Conservation (phyloP, 2,113 vertebrate species). For the Caranx ignobilis region DNA sequence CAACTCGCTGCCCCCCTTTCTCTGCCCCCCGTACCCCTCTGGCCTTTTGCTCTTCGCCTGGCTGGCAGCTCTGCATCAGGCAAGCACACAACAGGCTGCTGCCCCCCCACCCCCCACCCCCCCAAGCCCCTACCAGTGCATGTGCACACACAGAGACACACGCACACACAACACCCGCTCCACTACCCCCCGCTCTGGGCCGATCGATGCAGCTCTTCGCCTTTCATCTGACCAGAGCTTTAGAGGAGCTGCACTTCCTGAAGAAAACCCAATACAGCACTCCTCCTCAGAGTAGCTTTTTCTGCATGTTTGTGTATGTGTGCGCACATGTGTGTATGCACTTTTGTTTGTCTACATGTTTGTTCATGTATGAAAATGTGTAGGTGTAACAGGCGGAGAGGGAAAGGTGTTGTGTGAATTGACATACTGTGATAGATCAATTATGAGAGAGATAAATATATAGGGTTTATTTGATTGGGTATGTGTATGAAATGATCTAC, state of each 20-base stretch:
- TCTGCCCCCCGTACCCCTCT: conserved; percentile 63
- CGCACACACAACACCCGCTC: conserved; percentile 24
- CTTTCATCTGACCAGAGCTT: conserved; percentile 89
- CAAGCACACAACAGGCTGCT: conserved; percentile 79
- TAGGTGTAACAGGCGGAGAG: conserved; percentile 21
- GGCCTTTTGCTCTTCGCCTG: conserved; percentile 81
- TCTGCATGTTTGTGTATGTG: conserved; percentile 35
- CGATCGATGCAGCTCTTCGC: conserved; percentile 87
- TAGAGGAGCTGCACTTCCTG: conserved; percentile 86
- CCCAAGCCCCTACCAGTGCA: conserved; percentile 29
- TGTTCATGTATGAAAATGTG: conserved; percentile 56
- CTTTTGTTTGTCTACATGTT: conserved; percentile 35
- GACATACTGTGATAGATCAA: conserved; percentile 40
- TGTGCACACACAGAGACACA: background rate
- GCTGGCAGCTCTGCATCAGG: conserved; percentile 83
- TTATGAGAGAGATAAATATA: conserved; percentile 20
- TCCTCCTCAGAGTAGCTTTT: conserved; percentile 71
- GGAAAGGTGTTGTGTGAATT: conserved; percentile 25
- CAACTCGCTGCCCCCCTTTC: conserved; percentile 62
- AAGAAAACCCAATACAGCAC: conserved; percentile 85
- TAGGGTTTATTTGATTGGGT: conserved; percentile 8
- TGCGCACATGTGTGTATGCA: conserved; percentile 12
- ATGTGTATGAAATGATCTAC: background rate
- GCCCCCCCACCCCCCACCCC: conserved; percentile 41
- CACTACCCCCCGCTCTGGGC: conserved; percentile 72